These are phyloP conservation scores for Lithobius niger DNA, from an alignment of 1,140 invertebrate genomes.

Conservation along the genomic window DNA sequence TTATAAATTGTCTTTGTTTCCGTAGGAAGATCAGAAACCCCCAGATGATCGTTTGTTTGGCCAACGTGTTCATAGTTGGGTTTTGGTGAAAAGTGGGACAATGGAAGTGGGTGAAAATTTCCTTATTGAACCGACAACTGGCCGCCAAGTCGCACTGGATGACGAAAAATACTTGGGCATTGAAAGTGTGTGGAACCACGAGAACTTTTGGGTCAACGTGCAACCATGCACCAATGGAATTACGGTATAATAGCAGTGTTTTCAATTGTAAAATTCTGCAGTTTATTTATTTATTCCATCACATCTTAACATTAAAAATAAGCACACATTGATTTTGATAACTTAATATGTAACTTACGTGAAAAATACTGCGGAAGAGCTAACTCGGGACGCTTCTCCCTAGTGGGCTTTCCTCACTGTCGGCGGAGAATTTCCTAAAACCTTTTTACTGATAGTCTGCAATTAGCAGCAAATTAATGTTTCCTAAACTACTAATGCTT, in stretches of 20 bases:
- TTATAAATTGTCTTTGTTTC: constrained; percentile 18
- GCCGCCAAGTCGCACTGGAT: constrained; percentile 41
- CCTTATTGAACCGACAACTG: constrained; percentile 73
- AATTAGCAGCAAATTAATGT: too few species aligned
- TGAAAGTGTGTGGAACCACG: constrained; percentile 72
- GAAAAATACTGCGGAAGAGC: constrained; percentile 47
- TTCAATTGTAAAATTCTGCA: too few species aligned
- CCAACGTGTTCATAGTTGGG: constrained; percentile 68
- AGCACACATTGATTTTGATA: constrained; percentile 20
- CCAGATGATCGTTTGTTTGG: constrained; percentile 54
- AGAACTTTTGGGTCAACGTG: constrained; percentile 74
- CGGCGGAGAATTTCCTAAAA: too few species aligned
- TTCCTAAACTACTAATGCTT: too few species aligned
- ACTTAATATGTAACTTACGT: constrained; percentile 43
- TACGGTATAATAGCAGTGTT: neutral
- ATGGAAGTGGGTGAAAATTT: constrained; percentile 45
- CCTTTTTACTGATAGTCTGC: too few species aligned
- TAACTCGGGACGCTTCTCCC: constrained; percentile 53
- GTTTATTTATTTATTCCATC: too few species aligned
- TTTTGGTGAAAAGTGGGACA: constrained; percentile 48
- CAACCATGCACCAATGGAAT: constrained; percentile 38
- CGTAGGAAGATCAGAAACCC: constrained; percentile 44
- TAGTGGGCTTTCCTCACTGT: too few species aligned
- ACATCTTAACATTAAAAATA: too few species aligned
- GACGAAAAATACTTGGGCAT: constrained; percentile 54